Percentiles rank a stretch among this genome's conserved stretches.
phyloP scores from a whole-genome alignment of 2,888 invertebrate species.

The Tridacna crocea region DNA sequence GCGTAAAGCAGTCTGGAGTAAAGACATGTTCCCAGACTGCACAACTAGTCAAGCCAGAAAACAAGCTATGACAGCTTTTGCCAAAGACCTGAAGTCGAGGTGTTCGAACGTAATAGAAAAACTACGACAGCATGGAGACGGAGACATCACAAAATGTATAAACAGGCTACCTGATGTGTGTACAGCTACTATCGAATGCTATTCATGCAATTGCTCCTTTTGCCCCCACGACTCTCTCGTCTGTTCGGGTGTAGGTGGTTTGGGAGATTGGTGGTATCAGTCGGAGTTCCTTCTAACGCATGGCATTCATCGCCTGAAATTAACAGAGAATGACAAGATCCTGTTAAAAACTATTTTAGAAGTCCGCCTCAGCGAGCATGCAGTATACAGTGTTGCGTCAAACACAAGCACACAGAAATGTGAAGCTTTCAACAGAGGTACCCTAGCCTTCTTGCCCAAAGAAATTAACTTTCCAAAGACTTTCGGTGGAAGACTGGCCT shows the following conservation, averaged over 20 bases:
- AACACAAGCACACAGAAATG: too few relatives aligned
- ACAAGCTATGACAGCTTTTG: not conserved
- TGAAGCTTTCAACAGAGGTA: not conserved
- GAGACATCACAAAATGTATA: not conserved
- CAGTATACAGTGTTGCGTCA: not conserved
- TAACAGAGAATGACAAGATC: not conserved
- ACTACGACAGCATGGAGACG: conserved; percentile 1
- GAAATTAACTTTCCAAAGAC: too few relatives aligned
- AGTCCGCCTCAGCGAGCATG: not conserved
- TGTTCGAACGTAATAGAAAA: not conserved
- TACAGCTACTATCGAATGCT: not conserved
- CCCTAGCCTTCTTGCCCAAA: too few relatives aligned
- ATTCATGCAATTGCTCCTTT: not conserved
- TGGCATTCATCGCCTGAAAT: not conserved
- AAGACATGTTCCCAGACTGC: too few relatives aligned
- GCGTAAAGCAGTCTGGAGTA: not conserved
- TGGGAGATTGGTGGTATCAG: not conserved
- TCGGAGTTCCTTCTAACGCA: not conserved
- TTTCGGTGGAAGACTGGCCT: not conserved
- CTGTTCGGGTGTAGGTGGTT: not conserved
- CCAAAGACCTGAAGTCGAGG: not conserved
- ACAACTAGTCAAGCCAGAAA: too few relatives aligned
- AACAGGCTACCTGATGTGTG: not conserved
- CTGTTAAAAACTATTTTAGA: not conserved
- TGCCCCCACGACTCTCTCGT: not conserved